Evolutionary conservation across 1,140 invertebrate species (phyloP).

Genomic region (Harlomillsia oculata): DNA sequence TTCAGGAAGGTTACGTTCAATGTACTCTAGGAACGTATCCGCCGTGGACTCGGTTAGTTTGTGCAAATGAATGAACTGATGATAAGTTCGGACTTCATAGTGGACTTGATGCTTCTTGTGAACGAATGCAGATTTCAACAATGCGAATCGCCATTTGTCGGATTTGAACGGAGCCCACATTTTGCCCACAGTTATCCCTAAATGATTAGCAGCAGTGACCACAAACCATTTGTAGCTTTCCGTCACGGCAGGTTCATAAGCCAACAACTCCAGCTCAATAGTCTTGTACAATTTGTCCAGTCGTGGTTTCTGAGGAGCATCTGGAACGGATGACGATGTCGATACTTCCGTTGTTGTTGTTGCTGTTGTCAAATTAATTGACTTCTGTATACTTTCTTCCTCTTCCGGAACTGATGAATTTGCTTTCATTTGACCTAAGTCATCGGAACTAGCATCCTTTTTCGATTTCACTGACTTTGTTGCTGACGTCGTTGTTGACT

Average conservation of each 20-base stretch:
- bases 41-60: conserved; percentile 87
- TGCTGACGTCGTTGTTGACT: too few relatives aligned
- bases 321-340: too few relatives aligned
- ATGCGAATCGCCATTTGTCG: conserved; percentile 60
- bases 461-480: too few relatives aligned
- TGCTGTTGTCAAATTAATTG: too few relatives aligned
- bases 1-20: conserved; percentile 93
- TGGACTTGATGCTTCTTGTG: conserved; percentile 91
- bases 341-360: too few relatives aligned
- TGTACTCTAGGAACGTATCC: conserved; percentile 91
- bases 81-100: conserved; percentile 92
- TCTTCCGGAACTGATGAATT: too few relatives aligned
- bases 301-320: conserved; percentile 3
- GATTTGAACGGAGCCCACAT: conserved; percentile 63
- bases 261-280: conserved; percentile 75
- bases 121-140: conserved; percentile 80
- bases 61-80: conserved; percentile 68
- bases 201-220: conserved; percentile 62
- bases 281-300: conserved; percentile 68
- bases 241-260: conserved; percentile 74
- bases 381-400: too few relatives aligned
- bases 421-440: too few relatives aligned
- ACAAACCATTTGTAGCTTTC: conserved; percentile 80
- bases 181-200: conserved; percentile 62
- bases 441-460: too few relatives aligned